phyloP scores from a whole-genome alignment of 2,113 vertebrate species.

The Fukomys damarensis region DNA sequence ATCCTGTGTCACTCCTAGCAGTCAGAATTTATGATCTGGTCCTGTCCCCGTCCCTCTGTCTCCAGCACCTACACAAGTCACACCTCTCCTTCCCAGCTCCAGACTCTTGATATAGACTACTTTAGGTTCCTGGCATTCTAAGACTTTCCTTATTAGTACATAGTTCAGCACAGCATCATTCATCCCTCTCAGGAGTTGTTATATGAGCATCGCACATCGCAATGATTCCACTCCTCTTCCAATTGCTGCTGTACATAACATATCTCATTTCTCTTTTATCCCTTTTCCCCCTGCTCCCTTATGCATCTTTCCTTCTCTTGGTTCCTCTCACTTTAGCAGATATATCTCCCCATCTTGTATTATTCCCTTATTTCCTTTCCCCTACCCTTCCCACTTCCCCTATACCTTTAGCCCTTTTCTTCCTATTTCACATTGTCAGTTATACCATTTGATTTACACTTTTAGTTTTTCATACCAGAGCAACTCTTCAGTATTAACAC shows the following conservation, averaged over 20 bases:
- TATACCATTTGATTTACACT: no score
- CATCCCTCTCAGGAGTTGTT: neutral
- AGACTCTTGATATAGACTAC: neutral
- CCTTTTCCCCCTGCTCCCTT: neutral
- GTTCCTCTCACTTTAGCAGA: neutral
- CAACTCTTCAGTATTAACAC: no score
- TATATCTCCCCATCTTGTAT: neutral
- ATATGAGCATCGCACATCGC: neutral
- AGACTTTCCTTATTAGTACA: neutral
- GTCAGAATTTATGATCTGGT: neutral
- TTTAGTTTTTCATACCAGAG: no score
- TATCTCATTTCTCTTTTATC: neutral
- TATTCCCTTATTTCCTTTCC: no score
- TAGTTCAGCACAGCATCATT: neutral
- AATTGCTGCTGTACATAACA: neutral
- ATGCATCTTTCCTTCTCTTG: neutral
- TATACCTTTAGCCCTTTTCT: no score
- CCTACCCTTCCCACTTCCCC: no score
- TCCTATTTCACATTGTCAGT: no score
- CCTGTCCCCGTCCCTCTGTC: neutral
- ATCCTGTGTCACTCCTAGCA: neutral
- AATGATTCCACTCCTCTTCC: neutral
- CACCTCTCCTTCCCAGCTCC: neutral
- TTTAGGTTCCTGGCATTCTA: accelerated
- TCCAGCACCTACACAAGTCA: neutral